A percentile compares a stretch with the other conserved stretches of the same genome.
These are phyloP conservation scores for Notoglanidium macrostoma DNA, from an alignment of 2,797 vertebrate species.

Conservation along the genomic window DNA sequence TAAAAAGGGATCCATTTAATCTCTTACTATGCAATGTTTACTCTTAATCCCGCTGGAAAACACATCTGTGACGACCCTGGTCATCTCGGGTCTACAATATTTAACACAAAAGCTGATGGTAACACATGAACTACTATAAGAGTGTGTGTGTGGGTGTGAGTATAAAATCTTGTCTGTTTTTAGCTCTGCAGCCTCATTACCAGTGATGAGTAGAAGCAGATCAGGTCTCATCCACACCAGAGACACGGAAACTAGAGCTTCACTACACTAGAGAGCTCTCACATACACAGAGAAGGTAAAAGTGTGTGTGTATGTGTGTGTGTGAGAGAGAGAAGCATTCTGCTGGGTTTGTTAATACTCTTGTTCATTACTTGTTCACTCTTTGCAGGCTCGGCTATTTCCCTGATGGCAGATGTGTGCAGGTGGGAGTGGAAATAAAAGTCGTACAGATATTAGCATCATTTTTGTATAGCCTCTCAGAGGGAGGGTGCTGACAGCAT, in stretches of 20 bases:
- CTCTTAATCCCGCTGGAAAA: not conserved
- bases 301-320: not conserved
- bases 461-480: not conserved
- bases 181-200: constrained; percentile 68
- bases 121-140: too few relatives aligned
- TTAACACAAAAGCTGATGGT: not conserved
- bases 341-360: not conserved
- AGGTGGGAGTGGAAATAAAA: not conserved
- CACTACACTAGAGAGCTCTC: constrained; percentile 22
- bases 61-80: too few relatives aligned
- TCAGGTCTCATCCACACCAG: constrained; percentile 32
- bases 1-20: not conserved
- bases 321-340: not conserved
- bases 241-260: constrained; percentile 39
- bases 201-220: constrained; percentile 58
- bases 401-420: not conserved
- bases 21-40: not conserved
- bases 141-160: not conserved
- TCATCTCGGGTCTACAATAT: not conserved
- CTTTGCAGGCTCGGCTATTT: not conserved
- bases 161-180: constrained; percentile 57
- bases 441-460: not conserved
- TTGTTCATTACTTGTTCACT: constrained; percentile 13
- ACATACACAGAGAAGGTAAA: constrained; percentile 46
- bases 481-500: not conserved